A percentile compares a stretch with the other conserved stretches of the same genome.
These are phyloP conservation scores for Acrobasis repandana DNA, from an alignment of 2,888 invertebrate genomes.

Conservation along the genomic window DNA sequence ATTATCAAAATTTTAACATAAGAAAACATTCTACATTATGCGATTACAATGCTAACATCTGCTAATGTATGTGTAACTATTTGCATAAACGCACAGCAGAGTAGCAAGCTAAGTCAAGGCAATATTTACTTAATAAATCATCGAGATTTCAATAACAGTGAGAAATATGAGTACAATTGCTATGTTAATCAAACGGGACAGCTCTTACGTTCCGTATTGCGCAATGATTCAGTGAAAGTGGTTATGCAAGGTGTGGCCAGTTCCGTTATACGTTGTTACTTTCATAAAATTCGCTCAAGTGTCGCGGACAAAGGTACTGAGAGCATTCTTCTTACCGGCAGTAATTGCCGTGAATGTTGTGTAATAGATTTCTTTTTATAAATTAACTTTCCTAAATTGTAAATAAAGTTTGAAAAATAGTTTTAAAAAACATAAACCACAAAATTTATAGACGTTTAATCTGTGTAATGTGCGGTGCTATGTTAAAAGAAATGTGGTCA, in stretches of 20 bases:
- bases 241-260: slow-evolving; percentile 36
- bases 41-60: too few species aligned
- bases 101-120: background rate
- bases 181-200: slow-evolving; percentile 28
- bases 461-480: too few species aligned
- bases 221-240: slow-evolving; percentile 56
- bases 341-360: slow-evolving; percentile 8
- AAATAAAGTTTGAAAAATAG: background rate
- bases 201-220: slow-evolving; percentile 36
- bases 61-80: too few species aligned
- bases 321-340: background rate
- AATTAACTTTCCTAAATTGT: too few species aligned
- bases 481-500: too few species aligned
- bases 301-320: slow-evolving; percentile 14
- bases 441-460: too few species aligned
- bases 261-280: slow-evolving; percentile 52
- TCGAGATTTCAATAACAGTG: background rate
- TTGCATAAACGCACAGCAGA: too few species aligned
- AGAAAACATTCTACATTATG: too few species aligned
- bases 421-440: background rate
- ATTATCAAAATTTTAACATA: too few species aligned
- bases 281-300: slow-evolving; percentile 33
- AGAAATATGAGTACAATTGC: slow-evolving; percentile 22
- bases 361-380: slow-evolving; percentile 1
- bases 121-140: background rate